Evolutionary conservation across 1,140 invertebrate species (phyloP), one percentile per base, ranked within the genome.

Genomic region (Psilanteris sp.): DNA sequence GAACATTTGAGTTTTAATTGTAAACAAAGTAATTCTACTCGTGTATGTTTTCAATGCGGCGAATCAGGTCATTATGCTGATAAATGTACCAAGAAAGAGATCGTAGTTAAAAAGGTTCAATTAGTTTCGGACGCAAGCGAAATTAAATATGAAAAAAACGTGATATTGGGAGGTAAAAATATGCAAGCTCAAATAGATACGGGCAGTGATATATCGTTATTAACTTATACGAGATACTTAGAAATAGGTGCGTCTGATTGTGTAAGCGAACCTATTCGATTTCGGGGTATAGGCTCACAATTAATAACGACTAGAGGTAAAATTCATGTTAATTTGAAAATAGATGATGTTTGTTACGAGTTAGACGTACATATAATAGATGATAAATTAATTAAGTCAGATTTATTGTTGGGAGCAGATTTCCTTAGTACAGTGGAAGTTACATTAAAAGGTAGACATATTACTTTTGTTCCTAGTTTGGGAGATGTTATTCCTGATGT

Each of bases 41-140:
- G 3, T 14, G 32, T 16, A 8, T 36, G 32, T 36, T 14, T 20
- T 20, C 9, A 5, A 0, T 37, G 34, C 6, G 16, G 7, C n/a
- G 16, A 37, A 8, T 1, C n/a, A 10, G 34, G 34, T n/a, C 34
- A 37, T 37, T 37, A 37, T 37, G 34, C 34, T 0, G 4, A 37
- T 20, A 37, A 37, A 20, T 37, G 34, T 37, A 2, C 16, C 1
- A 37, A 37, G 10, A 37, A 20, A 4, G 5, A 1, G 1, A 5
- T 1, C 8, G 15, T n/a, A 1, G 34, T 16, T 2, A 36, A 6
- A 2, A 36, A 16, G 8, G 15, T 36, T 2, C 2, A 8, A 16
- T 0, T 5, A 4, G 18, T 36, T n/a, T n/a, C 14, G 4, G 34
- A 1, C 16, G 4, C 9, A 8, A 0, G 7, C 15, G 34, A n/a